A percentile compares a stretch with the other conserved stretches of the same genome.
phyloP scores from a whole-genome alignment of 2,888 invertebrate genomes.

The Hymenopus coronatus region DNA sequence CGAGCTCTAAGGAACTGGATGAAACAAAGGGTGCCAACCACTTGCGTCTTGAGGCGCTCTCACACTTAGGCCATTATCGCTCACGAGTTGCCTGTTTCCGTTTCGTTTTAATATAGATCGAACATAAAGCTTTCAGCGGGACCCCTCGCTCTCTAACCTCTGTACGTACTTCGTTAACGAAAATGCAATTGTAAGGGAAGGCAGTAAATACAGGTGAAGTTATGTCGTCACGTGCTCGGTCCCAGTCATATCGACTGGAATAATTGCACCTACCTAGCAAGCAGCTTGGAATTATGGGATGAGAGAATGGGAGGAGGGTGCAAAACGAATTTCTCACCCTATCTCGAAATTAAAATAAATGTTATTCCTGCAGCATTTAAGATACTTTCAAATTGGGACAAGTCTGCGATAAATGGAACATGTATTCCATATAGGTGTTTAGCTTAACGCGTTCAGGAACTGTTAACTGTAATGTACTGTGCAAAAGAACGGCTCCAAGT shows the following conservation, averaged over 20 bases:
- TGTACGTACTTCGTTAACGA: constrained; percentile 7
- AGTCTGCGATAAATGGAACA: background rate
- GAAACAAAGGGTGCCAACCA: background rate
- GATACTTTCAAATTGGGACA: background rate
- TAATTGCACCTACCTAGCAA: background rate
- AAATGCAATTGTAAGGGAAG: background rate
- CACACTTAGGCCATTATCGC: background rate
- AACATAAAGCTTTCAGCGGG: constrained; percentile 2
- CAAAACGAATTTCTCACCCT: background rate
- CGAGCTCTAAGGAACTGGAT: background rate
- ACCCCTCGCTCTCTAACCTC: background rate
- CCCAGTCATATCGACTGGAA: constrained; percentile 1
- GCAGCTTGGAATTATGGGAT: constrained; percentile 7
- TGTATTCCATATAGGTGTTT: background rate
- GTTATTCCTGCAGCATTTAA: background rate
- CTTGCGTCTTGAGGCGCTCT: background rate
- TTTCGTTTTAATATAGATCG: constrained; percentile 7
- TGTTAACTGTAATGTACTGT: constrained; percentile 5
- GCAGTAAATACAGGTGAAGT: constrained; percentile 7
- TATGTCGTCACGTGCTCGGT: background rate
- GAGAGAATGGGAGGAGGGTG: background rate
- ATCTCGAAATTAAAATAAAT: background rate
- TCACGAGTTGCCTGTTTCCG: background rate
- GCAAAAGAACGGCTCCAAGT: background rate
- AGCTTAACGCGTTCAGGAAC: background rate